Conservation (phyloP, 2,888 invertebrate species). For the Dysmachus trigonus region DNA sequence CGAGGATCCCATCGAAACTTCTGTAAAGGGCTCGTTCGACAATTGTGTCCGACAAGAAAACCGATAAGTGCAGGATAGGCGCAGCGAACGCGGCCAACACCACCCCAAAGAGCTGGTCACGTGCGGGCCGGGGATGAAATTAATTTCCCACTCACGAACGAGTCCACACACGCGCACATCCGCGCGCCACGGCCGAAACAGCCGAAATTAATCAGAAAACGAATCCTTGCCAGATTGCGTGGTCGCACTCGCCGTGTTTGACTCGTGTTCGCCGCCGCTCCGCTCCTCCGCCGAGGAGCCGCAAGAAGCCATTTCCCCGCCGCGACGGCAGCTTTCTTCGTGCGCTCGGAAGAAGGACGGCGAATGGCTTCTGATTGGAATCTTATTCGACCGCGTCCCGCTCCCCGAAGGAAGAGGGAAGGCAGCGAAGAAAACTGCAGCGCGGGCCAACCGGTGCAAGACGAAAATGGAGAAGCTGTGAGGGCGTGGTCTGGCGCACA, state of each 20-base stretch:
- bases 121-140: not conserved
- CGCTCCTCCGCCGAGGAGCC: not conserved
- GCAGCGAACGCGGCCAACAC: not conserved
- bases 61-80: conserved; percentile 1
- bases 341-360: not conserved
- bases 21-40: conserved; percentile 42
- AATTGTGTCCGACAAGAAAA: conserved; percentile 42
- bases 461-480: conserved; percentile 27
- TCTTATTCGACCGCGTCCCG: not conserved
- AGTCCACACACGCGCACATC: not conserved
- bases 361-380: conserved; percentile 25
- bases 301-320: conserved; percentile 15
- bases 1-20: conserved; percentile 30
- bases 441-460: not conserved
- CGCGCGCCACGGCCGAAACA: no score
- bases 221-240: conserved; percentile 13
- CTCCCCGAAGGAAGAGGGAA: not conserved
- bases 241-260: not conserved
- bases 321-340: not conserved
- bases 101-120: not conserved
- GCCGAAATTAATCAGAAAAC: not conserved
- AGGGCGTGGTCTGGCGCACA: not conserved
- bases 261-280: not conserved
- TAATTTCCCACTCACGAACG: conserved; percentile 14
- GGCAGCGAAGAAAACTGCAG: not conserved